A percentile compares a stretch with the other conserved stretches of the same genome.
phyloP scores from a whole-genome alignment of 2,797 vertebrate genomes.

The Acipenser transmontanus region DNA sequence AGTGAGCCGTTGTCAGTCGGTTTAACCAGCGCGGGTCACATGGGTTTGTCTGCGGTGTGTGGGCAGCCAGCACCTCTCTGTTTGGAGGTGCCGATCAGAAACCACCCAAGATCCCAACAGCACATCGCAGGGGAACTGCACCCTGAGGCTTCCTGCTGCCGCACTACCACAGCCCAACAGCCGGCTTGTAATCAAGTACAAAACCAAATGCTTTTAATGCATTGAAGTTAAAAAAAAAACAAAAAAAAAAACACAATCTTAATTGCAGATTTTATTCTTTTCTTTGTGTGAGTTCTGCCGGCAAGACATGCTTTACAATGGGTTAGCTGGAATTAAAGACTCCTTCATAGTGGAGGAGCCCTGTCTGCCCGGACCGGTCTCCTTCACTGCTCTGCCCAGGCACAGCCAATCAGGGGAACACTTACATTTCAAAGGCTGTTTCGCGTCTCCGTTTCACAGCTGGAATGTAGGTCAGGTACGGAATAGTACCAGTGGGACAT shows the following conservation, averaged over 20 bases:
- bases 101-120: constrained; percentile 11
- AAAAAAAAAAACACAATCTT: too few species aligned
- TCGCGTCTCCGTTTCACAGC: neutral
- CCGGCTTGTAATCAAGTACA: neutral
- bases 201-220: too few species aligned
- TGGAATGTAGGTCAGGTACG: constrained; percentile 15
- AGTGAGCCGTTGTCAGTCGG: constrained; percentile 57
- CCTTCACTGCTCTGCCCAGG: neutral
- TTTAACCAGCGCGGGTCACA: constrained; percentile 44
- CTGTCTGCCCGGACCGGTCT: neutral
- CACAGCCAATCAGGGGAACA: too few species aligned
- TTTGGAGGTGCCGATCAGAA: neutral
- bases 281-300: too few species aligned
- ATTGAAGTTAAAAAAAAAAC: too few species aligned
- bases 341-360: too few species aligned
- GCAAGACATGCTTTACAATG: too few species aligned
- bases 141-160: neutral
- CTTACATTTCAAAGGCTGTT: too few species aligned
- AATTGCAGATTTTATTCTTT: too few species aligned
- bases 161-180: constrained; percentile 11
- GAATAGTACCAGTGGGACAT: neutral
- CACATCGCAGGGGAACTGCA: neutral
- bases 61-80: neutral
- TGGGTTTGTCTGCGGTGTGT: constrained; percentile 45
- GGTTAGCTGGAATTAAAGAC: too few species aligned